Evolutionary conservation across 2,113 vertebrate genomes (phyloP), one percentile per base, ranked within the genome.

Genomic region (Amphiprion percula): DNA sequence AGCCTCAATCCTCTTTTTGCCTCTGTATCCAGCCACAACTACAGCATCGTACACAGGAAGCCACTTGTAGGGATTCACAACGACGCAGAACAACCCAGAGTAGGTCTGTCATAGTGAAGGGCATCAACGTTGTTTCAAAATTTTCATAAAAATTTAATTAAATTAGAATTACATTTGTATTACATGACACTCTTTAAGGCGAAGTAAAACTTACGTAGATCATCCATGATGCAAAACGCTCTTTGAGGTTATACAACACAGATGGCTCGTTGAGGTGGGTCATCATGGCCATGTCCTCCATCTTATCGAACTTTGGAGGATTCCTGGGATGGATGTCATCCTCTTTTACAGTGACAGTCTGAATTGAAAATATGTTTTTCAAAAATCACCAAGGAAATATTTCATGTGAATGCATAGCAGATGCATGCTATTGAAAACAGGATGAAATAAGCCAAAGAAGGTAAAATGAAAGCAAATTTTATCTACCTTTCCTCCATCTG

Each of bases 171-270:
- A 19, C n/a, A 14, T 24, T 49, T 75, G 2, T 10, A 15, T 58
- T 5, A 58, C 24, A 3, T 95, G 95, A 79, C 95, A 94, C 55
- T 96, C 95, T 94, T 47, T 66, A 55, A 68, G 4, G 3, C 9
- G 62, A 44, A 15, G 11, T 44, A 59, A 77, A 71, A 83, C 89
- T 68, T 78, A 96, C 95, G 0, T 97, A 97, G 93, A 97, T 97
- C 96, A 97, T 97, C 96, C 96, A 97, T 84, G 95, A 90, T 44
- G 95, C 93, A 10, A 96, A 97, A 85, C 95, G 95, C 41, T 97
- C 96, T 95, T 97, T 97, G 89, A 97, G 97, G 91, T 95, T 95
- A 52, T 89, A 95, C 93, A 95, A 10, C 61, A 89, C 87, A 15
- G 55, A 80, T 28, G 82, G 82, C 74, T 89, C 63, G 37, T 87